Conservation (phyloP, 2,797 vertebrate species). For the Phrynocephalus guinanensis region DNA sequence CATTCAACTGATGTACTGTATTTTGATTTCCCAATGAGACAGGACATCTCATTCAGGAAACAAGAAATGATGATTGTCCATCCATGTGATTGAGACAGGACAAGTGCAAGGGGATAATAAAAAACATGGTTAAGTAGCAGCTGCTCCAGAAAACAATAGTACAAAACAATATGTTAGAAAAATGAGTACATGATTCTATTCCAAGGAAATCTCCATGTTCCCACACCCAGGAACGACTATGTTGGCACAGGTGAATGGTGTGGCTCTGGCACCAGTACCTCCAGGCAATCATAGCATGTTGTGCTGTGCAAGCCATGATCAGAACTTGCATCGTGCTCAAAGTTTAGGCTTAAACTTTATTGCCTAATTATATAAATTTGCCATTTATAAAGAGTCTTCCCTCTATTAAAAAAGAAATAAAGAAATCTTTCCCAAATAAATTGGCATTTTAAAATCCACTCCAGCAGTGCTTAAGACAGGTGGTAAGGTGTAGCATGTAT, state of each 20-base stretch:
- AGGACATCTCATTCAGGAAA: not conserved
- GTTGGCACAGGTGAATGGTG: not conserved
- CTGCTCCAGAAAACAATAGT: not conserved
- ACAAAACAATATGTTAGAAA: not conserved
- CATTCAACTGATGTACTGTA: not conserved
- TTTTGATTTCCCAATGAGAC: not conserved
- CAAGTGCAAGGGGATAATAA: not conserved
- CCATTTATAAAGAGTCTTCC: conserved; percentile 2
- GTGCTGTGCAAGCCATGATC: conserved; percentile 29
- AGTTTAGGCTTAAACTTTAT: conserved; percentile 27
- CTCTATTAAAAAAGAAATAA: not conserved
- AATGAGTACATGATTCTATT: not conserved
- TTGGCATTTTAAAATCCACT: conserved; percentile 22
- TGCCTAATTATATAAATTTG: not conserved
- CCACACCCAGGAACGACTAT: not conserved
- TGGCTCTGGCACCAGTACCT: conserved; percentile 1
- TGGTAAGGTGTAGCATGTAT: conserved; percentile 12
- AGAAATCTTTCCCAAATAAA: not conserved
- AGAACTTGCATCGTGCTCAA: not conserved
- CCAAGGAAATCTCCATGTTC: not conserved
- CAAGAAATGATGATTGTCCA: not conserved
- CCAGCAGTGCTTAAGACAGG: conserved; percentile 18
- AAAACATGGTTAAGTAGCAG: not conserved
- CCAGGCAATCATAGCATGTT: not conserved
- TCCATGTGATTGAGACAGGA: not conserved